phyloP scores from a whole-genome alignment of 1,140 invertebrate genomes.

The Argopecten irradians region DNA sequence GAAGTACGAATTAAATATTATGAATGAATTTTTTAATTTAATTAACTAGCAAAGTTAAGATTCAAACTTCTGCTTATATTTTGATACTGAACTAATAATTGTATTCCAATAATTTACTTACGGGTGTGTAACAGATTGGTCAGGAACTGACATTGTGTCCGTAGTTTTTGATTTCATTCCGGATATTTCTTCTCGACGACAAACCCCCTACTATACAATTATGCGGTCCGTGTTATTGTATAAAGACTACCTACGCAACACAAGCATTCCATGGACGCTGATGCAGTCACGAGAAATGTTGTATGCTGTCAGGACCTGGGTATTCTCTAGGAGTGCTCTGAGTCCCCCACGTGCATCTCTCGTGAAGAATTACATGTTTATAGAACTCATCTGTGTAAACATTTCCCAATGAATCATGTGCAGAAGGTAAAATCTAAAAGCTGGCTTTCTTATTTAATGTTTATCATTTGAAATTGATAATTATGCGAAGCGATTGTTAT shows the following conservation, averaged over 20 bases:
- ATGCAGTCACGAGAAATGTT: not conserved
- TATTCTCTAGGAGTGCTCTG: not conserved
- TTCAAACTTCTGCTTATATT: no score
- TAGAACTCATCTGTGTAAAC: slow-evolving; percentile 16
- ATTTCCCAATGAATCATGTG: not conserved
- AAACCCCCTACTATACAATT: not conserved
- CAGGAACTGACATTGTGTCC: not conserved
- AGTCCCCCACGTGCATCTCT: not conserved
- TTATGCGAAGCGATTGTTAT: not conserved
- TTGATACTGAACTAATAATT: no score
- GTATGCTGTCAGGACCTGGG: not conserved
- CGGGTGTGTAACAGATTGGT: not conserved
- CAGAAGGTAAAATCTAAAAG: not conserved
- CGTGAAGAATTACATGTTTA: not conserved
- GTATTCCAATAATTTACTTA: not conserved
- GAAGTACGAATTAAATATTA: no score
- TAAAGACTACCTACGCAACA: not conserved
- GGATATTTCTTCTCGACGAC: not conserved
- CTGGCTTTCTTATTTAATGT: not conserved
- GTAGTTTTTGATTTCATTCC: not conserved
- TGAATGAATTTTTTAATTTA: no score
- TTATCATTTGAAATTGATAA: not conserved
- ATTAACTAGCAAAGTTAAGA: no score
- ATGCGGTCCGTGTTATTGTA: not conserved
- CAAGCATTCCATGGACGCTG: not conserved